A percentile compares a stretch with the other conserved stretches of the same genome.
These are phyloP conservation scores for Hucho hucho DNA, from an alignment of 2,113 vertebrate species.

Conservation along the genomic window DNA sequence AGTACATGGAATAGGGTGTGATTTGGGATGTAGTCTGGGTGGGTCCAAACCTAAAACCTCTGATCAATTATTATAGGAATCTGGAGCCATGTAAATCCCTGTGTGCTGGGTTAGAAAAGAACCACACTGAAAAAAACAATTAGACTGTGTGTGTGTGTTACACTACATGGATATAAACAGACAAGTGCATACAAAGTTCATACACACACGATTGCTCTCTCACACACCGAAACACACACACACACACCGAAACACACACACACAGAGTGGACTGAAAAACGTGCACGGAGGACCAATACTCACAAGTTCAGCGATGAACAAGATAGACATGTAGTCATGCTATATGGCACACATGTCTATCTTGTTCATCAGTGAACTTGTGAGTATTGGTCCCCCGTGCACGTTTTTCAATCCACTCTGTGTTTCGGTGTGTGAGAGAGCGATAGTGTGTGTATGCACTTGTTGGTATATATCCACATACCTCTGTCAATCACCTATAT, in stretches of 20 bases:
- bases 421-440: neutral
- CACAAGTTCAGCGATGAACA: constrained; percentile 18
- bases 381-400: constrained; percentile 36
- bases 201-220: neutral
- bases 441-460: neutral
- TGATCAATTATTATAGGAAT: constrained; percentile 34
- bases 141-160: neutral
- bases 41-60: constrained; percentile 34
- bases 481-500: constrained; percentile 24
- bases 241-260: neutral
- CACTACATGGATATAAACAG: constrained; percentile 3
- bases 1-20: neutral
- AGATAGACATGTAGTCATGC: constrained; percentile 3
- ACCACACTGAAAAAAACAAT: constrained; percentile 26
- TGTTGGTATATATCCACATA: constrained; percentile 4
- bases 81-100: constrained; percentile 36
- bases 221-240: neutral
- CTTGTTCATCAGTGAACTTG: constrained; percentile 5
- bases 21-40: neutral
- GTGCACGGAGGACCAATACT: constrained; percentile 39
- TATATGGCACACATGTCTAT: neutral
- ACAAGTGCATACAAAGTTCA: neutral
- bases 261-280: constrained; percentile 11
- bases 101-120: constrained; percentile 17
- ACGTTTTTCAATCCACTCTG: constrained; percentile 22